Conservation (phyloP, 92 coral and sea anemone species). For the Galaxea fascicularis region DNA sequence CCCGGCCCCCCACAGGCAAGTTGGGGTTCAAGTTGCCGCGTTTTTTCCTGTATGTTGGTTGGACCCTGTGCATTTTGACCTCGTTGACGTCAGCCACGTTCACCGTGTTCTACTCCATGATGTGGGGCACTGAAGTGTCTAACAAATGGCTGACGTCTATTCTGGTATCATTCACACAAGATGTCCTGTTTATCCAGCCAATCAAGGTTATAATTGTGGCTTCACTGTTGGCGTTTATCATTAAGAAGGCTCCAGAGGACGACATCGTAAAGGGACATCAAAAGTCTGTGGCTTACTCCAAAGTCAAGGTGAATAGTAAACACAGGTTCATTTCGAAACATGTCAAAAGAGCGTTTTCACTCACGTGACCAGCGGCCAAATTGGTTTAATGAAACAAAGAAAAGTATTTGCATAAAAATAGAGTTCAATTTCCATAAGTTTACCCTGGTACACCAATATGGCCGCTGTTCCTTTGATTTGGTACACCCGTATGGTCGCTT, state of each 20-base stretch:
- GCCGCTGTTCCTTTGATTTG: too few species aligned
- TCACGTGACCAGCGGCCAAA: too few species aligned
- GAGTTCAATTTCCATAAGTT: too few species aligned
- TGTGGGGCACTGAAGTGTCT: conserved; percentile 93
- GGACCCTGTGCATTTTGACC: conserved; percentile 73
- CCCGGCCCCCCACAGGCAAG: conserved; percentile 23
- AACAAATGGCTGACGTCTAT: conserved; percentile 95
- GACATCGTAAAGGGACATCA: conserved; percentile 57
- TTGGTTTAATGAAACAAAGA: too few species aligned
- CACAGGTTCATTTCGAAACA: background rate
- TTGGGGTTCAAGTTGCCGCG: conserved; percentile 73
- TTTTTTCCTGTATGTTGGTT: conserved; percentile 81
- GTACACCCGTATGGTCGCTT: too few species aligned
- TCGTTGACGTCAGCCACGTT: conserved; percentile 84
- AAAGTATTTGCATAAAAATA: too few species aligned
- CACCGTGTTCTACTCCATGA: conserved; percentile 92
- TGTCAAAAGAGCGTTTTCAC: too few species aligned
- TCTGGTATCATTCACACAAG: conserved; percentile 95
- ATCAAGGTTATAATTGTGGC: conserved; percentile 90
- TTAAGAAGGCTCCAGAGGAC: conserved; percentile 93
- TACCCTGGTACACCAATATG: too few species aligned
- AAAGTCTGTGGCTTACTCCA: conserved; percentile 31
- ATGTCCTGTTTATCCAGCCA: conserved; percentile 90
- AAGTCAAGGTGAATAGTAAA: conserved; percentile 38
- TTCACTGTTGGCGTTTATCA: conserved; percentile 77